phyloP scores from a whole-genome alignment of 1,140 invertebrate species.

The Matsumurasca onukii region DNA sequence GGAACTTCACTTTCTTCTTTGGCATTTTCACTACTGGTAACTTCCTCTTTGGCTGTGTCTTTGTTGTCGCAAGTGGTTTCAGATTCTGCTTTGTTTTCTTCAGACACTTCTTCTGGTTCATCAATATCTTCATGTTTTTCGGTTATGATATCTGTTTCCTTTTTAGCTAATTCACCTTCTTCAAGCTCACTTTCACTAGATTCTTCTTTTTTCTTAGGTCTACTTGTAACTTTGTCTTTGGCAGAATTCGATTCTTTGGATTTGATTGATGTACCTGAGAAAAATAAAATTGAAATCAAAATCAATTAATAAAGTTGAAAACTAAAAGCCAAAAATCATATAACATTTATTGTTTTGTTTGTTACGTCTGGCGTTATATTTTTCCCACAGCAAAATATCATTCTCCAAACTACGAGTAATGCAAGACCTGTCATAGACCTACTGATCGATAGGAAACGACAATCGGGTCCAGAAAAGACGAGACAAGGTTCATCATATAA shows the following conservation, averaged over 20 bases:
- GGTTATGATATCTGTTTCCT: neutral
- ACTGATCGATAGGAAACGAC: too few species aligned
- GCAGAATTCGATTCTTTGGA: constrained; percentile 22
- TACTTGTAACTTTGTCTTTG: constrained; percentile 28
- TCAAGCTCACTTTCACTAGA: constrained; percentile 31
- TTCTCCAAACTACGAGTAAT: too few species aligned
- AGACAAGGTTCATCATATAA: too few species aligned
- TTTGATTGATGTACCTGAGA: constrained; percentile 33
- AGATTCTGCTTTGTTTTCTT: too few species aligned
- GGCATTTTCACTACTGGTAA: neutral
- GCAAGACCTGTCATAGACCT: too few species aligned
- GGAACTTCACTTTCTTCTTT: constrained; percentile 38
- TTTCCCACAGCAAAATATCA: too few species aligned
- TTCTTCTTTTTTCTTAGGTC: constrained; percentile 30
- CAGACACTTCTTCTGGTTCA: constrained; percentile 43
- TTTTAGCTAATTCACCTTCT: constrained; percentile 29
- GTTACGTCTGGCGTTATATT: too few species aligned
- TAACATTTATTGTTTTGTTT: too few species aligned
- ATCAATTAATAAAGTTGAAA: neutral
- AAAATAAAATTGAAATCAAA: neutral
- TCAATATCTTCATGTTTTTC: constrained; percentile 43
- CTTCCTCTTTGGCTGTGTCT: neutral
- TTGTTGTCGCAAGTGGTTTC: too few species aligned
- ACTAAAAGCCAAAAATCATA: neutral
- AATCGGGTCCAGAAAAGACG: too few species aligned